Evolutionary conservation across 2,797 vertebrate genomes (phyloP).

Genomic region (Mormyrus proboscirostris): DNA sequence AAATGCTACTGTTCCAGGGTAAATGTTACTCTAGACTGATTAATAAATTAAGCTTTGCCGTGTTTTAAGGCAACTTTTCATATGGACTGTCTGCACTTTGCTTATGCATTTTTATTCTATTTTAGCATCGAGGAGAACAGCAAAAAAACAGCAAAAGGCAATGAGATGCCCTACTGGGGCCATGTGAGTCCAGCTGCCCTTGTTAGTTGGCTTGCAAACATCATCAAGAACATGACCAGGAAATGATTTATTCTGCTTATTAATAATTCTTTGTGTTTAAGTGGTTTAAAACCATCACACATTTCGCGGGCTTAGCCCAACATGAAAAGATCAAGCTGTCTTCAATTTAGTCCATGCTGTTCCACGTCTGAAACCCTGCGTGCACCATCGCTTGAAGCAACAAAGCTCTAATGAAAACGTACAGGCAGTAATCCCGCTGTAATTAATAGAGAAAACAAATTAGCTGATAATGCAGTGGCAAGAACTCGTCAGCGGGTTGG

Average conservation of each 20-base stretch:
- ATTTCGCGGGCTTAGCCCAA: not conserved
- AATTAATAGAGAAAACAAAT: slow-evolving; percentile 3
- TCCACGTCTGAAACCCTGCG: not conserved
- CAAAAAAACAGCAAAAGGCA: not conserved
- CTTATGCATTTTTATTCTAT: not conserved
- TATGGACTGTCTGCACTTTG: not conserved
- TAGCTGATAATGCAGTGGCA: not conserved
- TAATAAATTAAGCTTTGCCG: not conserved
- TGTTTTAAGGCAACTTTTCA: not conserved
- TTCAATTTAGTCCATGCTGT: not conserved
- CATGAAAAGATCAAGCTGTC: not conserved
- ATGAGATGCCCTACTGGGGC: not conserved
- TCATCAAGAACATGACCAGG: not conserved
- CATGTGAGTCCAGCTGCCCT: not conserved
- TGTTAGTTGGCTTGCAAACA: not conserved
- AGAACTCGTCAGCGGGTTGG: not conserved
- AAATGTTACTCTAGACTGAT: not conserved
- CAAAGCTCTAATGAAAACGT: not conserved
- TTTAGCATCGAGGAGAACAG: not conserved
- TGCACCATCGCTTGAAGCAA: not conserved
- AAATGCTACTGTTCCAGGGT: not conserved
- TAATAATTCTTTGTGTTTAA: slow-evolving; percentile 19
- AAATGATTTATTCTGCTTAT: slow-evolving; percentile 7
- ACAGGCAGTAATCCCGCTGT: not conserved
- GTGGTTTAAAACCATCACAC: not conserved